phyloP scores from a whole-genome alignment of 2,797 vertebrate species.

The Acestrorhynchus altus region DNA sequence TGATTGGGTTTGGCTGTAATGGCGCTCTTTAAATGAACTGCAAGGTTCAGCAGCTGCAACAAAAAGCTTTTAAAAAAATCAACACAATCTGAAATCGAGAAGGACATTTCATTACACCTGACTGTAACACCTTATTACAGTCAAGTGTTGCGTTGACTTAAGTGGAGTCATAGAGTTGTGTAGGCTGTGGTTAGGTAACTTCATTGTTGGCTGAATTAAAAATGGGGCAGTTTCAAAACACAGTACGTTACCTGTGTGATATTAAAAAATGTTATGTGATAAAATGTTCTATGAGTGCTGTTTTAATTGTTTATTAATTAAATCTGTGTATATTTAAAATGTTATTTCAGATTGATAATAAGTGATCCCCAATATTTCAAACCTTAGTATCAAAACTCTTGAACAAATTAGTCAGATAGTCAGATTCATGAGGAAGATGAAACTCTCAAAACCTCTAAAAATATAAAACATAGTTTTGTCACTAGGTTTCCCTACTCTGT shows the following conservation, averaged over 20 bases:
- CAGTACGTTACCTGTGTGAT: not conserved
- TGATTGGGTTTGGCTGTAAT: not conserved
- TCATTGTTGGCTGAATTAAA: not conserved
- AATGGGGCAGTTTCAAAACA: not conserved
- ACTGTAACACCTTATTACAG: not conserved
- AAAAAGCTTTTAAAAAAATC: not conserved
- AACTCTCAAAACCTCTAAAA: too few species aligned
- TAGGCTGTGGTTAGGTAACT: not conserved
- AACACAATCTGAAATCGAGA: not conserved
- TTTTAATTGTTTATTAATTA: not conserved
- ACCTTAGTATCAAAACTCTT: too few species aligned
- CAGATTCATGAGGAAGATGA: too few species aligned
- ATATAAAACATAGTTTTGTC: too few species aligned
- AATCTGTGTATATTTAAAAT: not conserved
- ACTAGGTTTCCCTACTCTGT: too few species aligned
- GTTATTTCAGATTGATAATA: too few species aligned
- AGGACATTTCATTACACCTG: not conserved
- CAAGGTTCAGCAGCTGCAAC: slow-evolving; percentile 1
- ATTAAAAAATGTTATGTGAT: not conserved
- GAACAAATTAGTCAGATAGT: too few species aligned
- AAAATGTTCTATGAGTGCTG: not conserved
- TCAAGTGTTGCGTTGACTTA: too few species aligned
- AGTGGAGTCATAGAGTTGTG: slow-evolving; percentile 14
- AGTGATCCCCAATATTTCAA: too few species aligned
- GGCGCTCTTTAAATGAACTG: not conserved